These are phyloP conservation scores for Parnassius glacialis DNA, from an alignment of 2,888 invertebrate species.

Conservation along the genomic window DNA sequence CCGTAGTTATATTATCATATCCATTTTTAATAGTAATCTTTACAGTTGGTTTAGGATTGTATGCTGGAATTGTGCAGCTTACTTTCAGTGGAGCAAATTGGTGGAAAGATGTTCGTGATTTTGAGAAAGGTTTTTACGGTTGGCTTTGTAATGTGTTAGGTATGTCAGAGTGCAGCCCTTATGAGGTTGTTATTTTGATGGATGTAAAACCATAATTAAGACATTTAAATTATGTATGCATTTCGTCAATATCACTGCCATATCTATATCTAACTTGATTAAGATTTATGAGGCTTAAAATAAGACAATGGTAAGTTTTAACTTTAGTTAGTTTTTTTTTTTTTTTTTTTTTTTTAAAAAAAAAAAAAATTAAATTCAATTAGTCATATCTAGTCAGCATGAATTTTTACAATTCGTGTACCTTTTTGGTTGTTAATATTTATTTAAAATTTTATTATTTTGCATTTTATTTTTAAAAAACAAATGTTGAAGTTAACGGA, in stretches of 20 bases:
- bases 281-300: constrained; percentile 1
- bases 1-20: constrained; percentile 84
- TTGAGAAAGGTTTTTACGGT: constrained; percentile 90
- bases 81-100: constrained; percentile 85
- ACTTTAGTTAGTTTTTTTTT: too few relatives aligned
- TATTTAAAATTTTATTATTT: constrained; percentile 7
- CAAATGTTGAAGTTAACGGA: neutral
- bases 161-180: constrained; percentile 87
- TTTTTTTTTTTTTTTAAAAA: too few relatives aligned
- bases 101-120: constrained; percentile 86
- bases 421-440: constrained; percentile 5
- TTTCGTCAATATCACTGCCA: constrained; percentile 29
- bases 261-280: constrained; percentile 1
- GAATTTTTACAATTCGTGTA: constrained; percentile 4
- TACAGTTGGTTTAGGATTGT: constrained; percentile 84
- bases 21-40: constrained; percentile 85
- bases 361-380: constrained; percentile 1
- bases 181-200: constrained; percentile 85
- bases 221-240: constrained; percentile 16
- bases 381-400: constrained; percentile 25
- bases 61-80: constrained; percentile 84
- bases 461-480: constrained; percentile 6
- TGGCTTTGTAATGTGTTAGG: constrained; percentile 86
- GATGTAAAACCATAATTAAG: constrained; percentile 71
- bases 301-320: neutral